A percentile compares a stretch with the other conserved stretches of the same genome.
phyloP scores from a whole-genome alignment of 2,113 vertebrate species.

The Mirza zaza region DNA sequence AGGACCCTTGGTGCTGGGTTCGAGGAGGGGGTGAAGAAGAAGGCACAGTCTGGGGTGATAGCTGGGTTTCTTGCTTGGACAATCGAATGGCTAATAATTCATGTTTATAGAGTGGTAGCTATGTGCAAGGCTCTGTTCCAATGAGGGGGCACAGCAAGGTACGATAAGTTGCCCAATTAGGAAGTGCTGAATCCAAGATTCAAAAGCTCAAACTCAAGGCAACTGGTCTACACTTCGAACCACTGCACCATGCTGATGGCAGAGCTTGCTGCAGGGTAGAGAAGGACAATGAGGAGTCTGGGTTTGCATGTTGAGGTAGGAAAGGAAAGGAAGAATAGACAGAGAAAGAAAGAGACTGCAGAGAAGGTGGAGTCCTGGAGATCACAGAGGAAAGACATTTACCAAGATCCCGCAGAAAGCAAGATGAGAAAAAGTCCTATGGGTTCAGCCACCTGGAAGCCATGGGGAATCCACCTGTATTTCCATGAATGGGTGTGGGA shows the following conservation, averaged over 20 bases:
- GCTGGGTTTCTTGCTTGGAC: background rate
- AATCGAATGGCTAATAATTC: background rate
- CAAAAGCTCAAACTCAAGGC: background rate
- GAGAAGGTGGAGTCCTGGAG: background rate
- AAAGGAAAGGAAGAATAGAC: background rate
- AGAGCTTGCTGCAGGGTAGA: background rate
- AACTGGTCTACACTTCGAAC: background rate
- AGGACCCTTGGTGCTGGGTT: background rate
- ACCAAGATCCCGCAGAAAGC: background rate
- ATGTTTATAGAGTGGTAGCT: background rate
- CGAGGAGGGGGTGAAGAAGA: background rate
- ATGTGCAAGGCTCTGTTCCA: background rate
- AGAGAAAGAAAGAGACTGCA: background rate
- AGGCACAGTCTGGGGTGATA: background rate
- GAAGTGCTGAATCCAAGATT: background rate
- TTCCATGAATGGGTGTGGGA: background rate
- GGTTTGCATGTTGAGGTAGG: background rate
- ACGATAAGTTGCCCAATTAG: background rate
- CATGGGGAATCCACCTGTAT: background rate
- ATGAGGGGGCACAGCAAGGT: background rate
- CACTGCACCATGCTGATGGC: background rate
- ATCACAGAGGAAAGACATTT: background rate
- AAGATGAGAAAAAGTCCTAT: background rate
- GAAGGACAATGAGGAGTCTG: background rate
- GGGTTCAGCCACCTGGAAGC: background rate